Base-by-base conservation (phyloP, 2,888 invertebrate species). In the Augochlorella aurata region DNA sequence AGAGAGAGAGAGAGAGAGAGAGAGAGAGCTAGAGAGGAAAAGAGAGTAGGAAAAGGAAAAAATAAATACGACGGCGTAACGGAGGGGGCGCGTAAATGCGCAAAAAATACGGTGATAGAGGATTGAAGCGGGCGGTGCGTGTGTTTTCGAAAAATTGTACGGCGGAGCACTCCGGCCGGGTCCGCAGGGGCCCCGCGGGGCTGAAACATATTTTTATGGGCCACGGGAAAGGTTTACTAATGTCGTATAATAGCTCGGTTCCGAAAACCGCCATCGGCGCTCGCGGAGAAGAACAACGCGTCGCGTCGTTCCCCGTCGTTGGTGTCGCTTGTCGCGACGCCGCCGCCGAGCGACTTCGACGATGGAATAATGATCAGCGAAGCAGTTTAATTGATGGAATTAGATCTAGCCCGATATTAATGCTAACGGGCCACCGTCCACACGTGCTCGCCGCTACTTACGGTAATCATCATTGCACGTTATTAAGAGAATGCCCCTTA, bases 331-430 rank as follows among this genome's bases (percentile, higher is more conserved):
- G 2, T 24, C 8, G 14, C 24, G 38, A 49, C 47, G 52, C 38
- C 66, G 38, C 63, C 68, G 77, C 52, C 61, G 38, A 63, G 74
- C 65, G 70, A 77, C 83, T 54, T 73, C 77, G 73, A 83, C 83
- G 83, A 74, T 18, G 78, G 79, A 82, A 88, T 89, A 88, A 91
- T 91, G 90, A 90, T 91, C 87, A 82, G 87, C 81, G 75, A 81
- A 81, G 86, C 77, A 85, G 68, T 90, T 90, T 90, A 91, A 91
- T 92, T 91, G 90, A 87, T 87, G 81, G 87, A 91, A 91, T 91
- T 90, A 88, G 85, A 86, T 87, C 81, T 74, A 76, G 61, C 47
- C 47, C 21, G 73, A 85, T 84, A 89, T 89, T 89, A 87, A 87
- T 88, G 87, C 82, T 78, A 66, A 73, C 58, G 58, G 63, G 44